phyloP scores from a whole-genome alignment of 2,113 vertebrate genomes.

The Ptilonorhynchus violaceus region DNA sequence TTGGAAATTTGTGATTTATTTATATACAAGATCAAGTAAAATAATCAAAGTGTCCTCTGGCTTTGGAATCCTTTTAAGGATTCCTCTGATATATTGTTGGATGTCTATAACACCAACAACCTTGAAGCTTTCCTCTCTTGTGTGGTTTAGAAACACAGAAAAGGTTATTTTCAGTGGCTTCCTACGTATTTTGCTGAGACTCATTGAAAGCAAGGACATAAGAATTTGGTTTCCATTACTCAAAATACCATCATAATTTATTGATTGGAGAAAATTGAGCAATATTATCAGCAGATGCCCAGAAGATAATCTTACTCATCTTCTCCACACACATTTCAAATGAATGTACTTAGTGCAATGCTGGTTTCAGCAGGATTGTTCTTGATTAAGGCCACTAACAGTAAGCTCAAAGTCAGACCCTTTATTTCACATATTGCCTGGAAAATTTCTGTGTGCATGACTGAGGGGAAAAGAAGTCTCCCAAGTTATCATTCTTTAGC shows the following conservation, averaged over 20 bases:
- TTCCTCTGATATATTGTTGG: not conserved
- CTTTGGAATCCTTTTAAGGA: not conserved
- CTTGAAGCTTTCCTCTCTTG: not conserved
- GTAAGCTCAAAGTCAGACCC: not conserved
- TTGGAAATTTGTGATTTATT: not conserved
- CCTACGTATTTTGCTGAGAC: not conserved
- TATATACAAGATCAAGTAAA: not conserved
- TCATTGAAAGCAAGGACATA: not conserved
- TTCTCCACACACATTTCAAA: not conserved
- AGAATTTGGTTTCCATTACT: not conserved
- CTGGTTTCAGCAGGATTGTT: not conserved
- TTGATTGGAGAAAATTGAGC: not conserved
- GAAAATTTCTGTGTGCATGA: not conserved
- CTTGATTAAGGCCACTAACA: not conserved
- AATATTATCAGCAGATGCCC: not conserved
- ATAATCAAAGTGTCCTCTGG: not conserved
- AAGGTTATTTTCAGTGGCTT: not conserved
- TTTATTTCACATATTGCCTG: not conserved
- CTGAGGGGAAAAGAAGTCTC: not conserved
- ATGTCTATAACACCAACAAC: not conserved
- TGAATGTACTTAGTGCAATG: not conserved
- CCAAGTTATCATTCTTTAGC: not conserved
- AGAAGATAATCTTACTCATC: not conserved
- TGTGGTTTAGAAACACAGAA: not conserved
- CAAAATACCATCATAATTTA: not conserved